Evolutionary conservation across 2,113 vertebrate genomes (phyloP), one percentile per base, ranked within the genome.

Genomic region (Theristicus caerulescens): DNA sequence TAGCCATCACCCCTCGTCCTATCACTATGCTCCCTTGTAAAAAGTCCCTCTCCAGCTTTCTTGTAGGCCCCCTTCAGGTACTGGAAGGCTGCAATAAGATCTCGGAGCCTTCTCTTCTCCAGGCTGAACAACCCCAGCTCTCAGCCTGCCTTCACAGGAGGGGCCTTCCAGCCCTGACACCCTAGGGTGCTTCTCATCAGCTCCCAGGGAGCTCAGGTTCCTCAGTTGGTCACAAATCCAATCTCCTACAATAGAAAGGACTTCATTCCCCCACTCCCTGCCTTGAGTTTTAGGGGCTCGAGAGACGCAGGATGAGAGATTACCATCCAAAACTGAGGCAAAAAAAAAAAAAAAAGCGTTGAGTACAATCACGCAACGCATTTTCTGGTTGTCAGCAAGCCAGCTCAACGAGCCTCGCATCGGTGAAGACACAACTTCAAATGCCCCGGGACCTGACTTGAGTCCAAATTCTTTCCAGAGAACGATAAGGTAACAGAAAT

Each of bases 391-490:
- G 51, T 32, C 34, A 81, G 36, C 2, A 8, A 36, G 54, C 10
- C 70, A 92, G 57, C 85, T 40, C 13, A 0, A 26, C 0, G 8
- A 80, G 80, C 82, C 52, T 77, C 44, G 1, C 24, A 4, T 16
- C 4, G 4, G 62, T 8, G 21, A 82, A 22, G 66, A 64, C 2
- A 0, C 64, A 93, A 49, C 55, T 88, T 52, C 7, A 2, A 77
- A 77, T 11, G 20, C 46, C 76, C 3, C 40, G 40, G 1, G 54
- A 70, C 67, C 46, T 49, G 76, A 91, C 42, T 80, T 2, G 0
- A 49, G 42, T n/a, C 80, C 83, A 88, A 26, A 82, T 88, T 94
- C 88, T 66, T 96, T 90, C 94, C 51, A 46, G 59, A 78, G 55
- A n/a, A 52, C 0, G 21, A 29, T 86, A 84, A 92, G 91, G 90